Conservation (phyloP, 64 coral and sea anemone genomes). For the Pocillopora damicornis region DNA sequence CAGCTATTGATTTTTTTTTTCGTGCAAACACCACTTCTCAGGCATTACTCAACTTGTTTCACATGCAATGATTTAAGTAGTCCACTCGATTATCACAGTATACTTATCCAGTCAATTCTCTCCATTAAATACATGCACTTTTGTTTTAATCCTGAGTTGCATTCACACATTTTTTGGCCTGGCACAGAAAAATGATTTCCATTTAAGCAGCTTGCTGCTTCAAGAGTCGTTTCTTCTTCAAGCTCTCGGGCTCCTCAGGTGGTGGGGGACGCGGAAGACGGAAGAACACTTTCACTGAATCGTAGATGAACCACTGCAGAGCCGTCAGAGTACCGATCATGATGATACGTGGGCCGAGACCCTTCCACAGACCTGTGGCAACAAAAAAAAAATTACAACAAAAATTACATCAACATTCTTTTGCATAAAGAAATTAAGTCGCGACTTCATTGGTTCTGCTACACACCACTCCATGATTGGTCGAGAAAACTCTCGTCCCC, state of each 20-base stretch:
- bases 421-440: too few relatives aligned
- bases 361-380: conserved; percentile 88
- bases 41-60: background rate
- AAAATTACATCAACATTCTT: too few relatives aligned
- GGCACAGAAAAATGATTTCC: background rate
- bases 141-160: background rate
- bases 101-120: background rate
- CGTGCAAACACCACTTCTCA: background rate
- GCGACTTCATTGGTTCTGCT: too few relatives aligned
- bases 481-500: too few relatives aligned
- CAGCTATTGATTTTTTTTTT: conserved; percentile 8
- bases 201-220: conserved; percentile 67
- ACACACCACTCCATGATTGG: too few relatives aligned
- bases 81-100: background rate
- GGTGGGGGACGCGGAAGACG: conserved; percentile 97
- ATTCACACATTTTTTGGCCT: background rate
- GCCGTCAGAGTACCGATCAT: conserved; percentile 99
- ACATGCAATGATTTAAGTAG: background rate
- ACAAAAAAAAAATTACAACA: background rate
- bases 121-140: conserved; percentile 27
- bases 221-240: conserved; percentile 67
- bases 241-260: conserved; percentile 92
- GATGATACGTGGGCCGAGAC: conserved; percentile 96
- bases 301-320: conserved; percentile 99
- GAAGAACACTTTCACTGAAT: conserved; percentile 97